Conservation (phyloP, 2,888 invertebrate genomes). For the Spodoptera picta region DNA sequence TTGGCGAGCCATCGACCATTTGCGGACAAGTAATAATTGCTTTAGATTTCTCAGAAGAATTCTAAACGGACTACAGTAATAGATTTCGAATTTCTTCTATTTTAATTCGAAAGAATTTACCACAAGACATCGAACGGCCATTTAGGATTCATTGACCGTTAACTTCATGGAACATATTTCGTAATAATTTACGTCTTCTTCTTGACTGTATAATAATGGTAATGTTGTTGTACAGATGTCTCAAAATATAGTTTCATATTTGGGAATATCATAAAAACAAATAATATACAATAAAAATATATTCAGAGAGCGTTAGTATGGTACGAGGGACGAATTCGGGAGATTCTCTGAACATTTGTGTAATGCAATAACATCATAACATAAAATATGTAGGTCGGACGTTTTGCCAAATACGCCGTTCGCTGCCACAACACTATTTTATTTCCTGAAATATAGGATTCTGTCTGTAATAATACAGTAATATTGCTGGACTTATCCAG, state of each 20-base stretch:
- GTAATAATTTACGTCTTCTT: conserved; percentile 2
- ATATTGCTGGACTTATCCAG: no score
- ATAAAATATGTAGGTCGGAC: conserved; percentile 61
- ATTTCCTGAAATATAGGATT: conserved; percentile 18
- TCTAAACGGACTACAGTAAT: conserved; percentile 43
- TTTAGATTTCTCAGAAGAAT: conserved; percentile 58
- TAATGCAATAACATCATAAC: conserved; percentile 47
- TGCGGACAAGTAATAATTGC: conserved; percentile 56
- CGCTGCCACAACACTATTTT: conserved; percentile 20
- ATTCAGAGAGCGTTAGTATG: conserved; percentile 58
- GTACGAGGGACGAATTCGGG: conserved; percentile 71
- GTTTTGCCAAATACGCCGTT: conserved; percentile 62
- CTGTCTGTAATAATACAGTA: not conserved
- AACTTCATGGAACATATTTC: conserved; percentile 15
- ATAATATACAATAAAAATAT: conserved; percentile 64
- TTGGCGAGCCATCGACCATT: conserved; percentile 46
- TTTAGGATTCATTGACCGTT: conserved; percentile 28
- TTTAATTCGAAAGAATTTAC: conserved; percentile 36
- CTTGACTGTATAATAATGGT: not conserved
- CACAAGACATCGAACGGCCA: conserved; percentile 24
- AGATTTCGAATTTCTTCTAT: conserved; percentile 33
- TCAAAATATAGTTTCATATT: conserved; percentile 14
- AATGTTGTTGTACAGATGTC: not conserved
- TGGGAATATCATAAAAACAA: conserved; percentile 58
- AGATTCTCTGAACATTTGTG: conserved; percentile 43